These are phyloP conservation scores for Ochotona princeps DNA, from an alignment of 2,113 vertebrate genomes.

Conservation along the genomic window DNA sequence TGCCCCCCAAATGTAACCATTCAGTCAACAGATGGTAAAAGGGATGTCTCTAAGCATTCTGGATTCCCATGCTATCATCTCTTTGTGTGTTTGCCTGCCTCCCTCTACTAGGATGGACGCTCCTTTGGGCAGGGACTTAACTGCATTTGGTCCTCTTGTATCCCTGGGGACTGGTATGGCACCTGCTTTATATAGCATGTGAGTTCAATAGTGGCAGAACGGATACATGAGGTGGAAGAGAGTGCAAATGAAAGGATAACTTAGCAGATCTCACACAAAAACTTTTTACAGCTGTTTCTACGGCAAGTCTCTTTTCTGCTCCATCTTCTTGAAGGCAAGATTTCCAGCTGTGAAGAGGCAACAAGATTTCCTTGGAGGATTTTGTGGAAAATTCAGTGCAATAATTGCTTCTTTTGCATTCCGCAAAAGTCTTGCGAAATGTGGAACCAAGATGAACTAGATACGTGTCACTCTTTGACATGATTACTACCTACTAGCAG, in stretches of 20 bases:
- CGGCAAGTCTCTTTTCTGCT: neutral
- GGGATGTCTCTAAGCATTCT: neutral
- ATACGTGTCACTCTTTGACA: neutral
- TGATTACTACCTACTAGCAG: neutral
- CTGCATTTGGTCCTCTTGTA: neutral
- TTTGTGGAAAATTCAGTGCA: neutral
- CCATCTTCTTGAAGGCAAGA: slow-evolving; percentile 26
- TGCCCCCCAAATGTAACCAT: neutral
- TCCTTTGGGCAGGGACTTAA: neutral
- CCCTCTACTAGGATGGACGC: neutral
- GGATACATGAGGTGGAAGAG: neutral
- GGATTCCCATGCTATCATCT: neutral
- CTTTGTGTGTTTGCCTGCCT: neutral
- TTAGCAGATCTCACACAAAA: neutral
- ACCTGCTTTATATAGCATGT: neutral
- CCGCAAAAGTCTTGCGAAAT: neutral
- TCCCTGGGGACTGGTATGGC: neutral
- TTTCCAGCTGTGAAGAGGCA: neutral
- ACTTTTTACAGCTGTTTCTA: neutral
- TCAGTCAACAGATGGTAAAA: neutral
- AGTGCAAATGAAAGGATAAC: neutral
- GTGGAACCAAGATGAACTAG: neutral
- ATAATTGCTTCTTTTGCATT: neutral
- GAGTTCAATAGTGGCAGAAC: neutral
- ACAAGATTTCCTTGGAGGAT: neutral